Base-by-base conservation (phyloP, 1,140 invertebrate genomes). In the Drosophila pallidifrons region DNA sequence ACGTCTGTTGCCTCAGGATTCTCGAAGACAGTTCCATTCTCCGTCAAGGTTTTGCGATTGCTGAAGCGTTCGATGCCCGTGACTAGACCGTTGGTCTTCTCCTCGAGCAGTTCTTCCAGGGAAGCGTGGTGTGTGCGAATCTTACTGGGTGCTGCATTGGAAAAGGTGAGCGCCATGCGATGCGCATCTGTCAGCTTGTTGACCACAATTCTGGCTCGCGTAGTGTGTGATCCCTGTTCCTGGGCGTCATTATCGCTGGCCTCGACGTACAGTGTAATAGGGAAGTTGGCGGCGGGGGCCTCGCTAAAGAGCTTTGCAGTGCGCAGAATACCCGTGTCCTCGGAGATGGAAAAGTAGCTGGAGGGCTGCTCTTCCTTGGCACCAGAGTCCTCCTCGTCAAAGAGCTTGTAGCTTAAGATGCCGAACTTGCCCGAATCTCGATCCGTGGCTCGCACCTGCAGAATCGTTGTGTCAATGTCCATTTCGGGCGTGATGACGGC, bases 361-460 rank as follows among this genome's bases (percentile, higher is more conserved):
- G 92, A 88, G 20, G 92, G 92, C 81, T 92, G 69, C 5, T 91
- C 86, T 55, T 95, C 95, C 3, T 94, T 94, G 1, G 94, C 94
- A n/a, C 92, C 92, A 68, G 94, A 94, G 0, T 92, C 83, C 8
- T 92, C 92, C 5, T 92, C 92, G 52, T 93, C 91, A 47, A 59
- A 92, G 11, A 93, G 85, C 28, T 81, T 94, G 82, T 97, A 98
- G 55, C 95, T 94, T 1, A 98, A 93, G 81, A 95, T 95, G 0
- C 96, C 96, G 85, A 95, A 97, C 68, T 95, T 95, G 4, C 96
- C 96, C 66, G 96, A 97, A 77, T 98, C 97, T 65, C 94, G 94
- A 91, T 98, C 97, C 70, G 95, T 95, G 2, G 97, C 97, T 93
- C 96, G 93, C 1, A 93, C 88, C 93, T 97, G 96, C 20, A 97